Evolutionary conservation across 2,888 invertebrate genomes (phyloP).

Genomic region (Callyntrura guangdongensis): DNA sequence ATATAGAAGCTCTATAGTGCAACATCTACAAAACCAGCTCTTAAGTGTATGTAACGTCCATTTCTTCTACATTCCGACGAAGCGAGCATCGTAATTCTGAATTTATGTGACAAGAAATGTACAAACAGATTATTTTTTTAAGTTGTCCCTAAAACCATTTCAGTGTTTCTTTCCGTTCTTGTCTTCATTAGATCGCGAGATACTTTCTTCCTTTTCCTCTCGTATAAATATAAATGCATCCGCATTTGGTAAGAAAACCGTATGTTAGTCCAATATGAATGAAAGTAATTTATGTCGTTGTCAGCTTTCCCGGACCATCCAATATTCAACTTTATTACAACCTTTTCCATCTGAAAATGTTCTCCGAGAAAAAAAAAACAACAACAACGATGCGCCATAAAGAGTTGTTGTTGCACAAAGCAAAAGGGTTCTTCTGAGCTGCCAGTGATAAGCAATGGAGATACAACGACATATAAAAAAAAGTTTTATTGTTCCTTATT

Average conservation of each 20-base stretch:
- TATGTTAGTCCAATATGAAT: not conserved
- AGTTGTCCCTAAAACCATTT: constrained; percentile 17
- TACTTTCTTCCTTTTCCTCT: too few relatives aligned
- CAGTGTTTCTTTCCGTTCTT: constrained; percentile 18
- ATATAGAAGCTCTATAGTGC: too few relatives aligned
- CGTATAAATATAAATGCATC: not conserved
- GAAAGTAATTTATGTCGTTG: not conserved
- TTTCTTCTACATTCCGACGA: constrained; percentile 1
- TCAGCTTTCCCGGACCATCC: not conserved
- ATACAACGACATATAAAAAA: too few relatives aligned
- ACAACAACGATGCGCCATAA: not conserved
- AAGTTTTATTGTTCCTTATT: too few relatives aligned
- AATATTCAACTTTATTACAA: not conserved
- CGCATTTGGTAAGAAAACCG: not conserved
- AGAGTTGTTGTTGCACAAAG: too few relatives aligned
- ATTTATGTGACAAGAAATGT: constrained; percentile 23
- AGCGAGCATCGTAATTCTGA: constrained; percentile 22
- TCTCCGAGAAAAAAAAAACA: not conserved
- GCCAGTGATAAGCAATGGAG: too few relatives aligned
- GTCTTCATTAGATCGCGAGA: not conserved
- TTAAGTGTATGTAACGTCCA: not conserved
- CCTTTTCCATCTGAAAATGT: not conserved
- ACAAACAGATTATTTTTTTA: constrained; percentile 35
- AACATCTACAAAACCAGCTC: too few relatives aligned
- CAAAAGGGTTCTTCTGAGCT: too few relatives aligned